Base-by-base conservation (phyloP, 2,888 invertebrate species). In the Byasa hedistus region DNA sequence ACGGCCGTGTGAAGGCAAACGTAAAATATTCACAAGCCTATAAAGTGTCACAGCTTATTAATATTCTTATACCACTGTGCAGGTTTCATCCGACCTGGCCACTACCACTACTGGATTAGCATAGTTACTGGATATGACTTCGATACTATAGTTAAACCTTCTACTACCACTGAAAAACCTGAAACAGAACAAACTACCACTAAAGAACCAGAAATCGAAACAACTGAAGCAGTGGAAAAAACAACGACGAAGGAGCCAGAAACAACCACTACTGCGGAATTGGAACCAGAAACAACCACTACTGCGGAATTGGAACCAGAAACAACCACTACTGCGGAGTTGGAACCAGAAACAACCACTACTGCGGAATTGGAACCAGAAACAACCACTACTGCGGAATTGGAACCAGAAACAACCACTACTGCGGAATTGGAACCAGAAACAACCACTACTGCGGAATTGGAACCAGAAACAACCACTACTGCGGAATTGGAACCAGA, bases 21-120 rank as follows among this genome's bases (percentile, higher is more conserved):
- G 27, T 4, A 27, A 3, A 27, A 27, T 27, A 27, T 17, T 39
- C 3, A 39, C 39, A 12, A 51, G 51, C 21, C 21, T 51, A 4
- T 8, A 51, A 51, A 51, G n/a, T 1, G 15, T 51, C 2, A 51
- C 3, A 51, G 15, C 51, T 51, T 8, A 21, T 51, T 2, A 51
- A 21, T 51, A 51, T 21, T 51, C 7, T 51, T 51, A 51, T 51
- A 0, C 10, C 51, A 51, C 64, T 61, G 24, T 12, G 3, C 71
- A 83, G 87, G 86, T 61, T 87, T 85, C 71, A 73, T 80, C 67
- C 83, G 86, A 1, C 76, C 85, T 0, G 84, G 83, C 0, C 76
- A 81, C 72, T 87, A 85, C 73, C 83, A 83, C 68, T 73, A 75
- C 0, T 87, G 85, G 85, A 79, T 71, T 68, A 51, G 10, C 0